A percentile compares a stretch with the other conserved stretches of the same genome.
Conservation (phyloP, 2,888 invertebrate genomes). For the Pachymerium ferrugineum region DNA sequence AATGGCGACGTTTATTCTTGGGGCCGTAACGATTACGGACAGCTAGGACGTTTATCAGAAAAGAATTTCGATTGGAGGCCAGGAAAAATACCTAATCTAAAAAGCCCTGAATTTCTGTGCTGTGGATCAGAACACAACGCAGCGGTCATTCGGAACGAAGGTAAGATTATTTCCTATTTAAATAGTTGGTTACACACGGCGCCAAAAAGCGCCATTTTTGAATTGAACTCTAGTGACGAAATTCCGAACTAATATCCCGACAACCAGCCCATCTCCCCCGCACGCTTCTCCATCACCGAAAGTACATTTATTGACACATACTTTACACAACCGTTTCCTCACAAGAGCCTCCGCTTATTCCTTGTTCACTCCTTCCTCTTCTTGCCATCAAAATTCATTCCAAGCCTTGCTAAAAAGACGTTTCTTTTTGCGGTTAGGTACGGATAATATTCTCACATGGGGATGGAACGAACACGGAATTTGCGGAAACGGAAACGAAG, state of each 20-base stretch:
- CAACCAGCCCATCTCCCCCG: no score
- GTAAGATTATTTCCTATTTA: background rate
- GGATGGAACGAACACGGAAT: constrained; percentile 35
- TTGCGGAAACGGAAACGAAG: constrained; percentile 30
- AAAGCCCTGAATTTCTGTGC: background rate
- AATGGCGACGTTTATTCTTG: background rate
- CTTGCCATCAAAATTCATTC: background rate
- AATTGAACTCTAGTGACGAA: no score
- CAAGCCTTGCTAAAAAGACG: background rate
- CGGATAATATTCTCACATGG: constrained; percentile 23
- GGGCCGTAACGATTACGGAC: constrained; percentile 17
- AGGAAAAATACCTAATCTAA: background rate
- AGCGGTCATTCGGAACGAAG: background rate
- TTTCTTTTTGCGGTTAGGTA: background rate
- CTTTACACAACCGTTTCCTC: no score
- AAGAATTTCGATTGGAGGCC: background rate
- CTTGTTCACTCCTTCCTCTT: background rate
- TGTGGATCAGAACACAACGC: constrained; percentile 13
- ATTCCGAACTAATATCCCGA: no score
- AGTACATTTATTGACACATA: no score
- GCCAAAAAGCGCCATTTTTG: no score
- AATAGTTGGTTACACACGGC: no score
- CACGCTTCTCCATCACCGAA: no score
- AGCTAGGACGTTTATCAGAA: background rate
- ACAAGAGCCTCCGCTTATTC: no score